Evolutionary conservation across 2,888 invertebrate genomes (phyloP).

Genomic region (Caradrina kadenii): DNA sequence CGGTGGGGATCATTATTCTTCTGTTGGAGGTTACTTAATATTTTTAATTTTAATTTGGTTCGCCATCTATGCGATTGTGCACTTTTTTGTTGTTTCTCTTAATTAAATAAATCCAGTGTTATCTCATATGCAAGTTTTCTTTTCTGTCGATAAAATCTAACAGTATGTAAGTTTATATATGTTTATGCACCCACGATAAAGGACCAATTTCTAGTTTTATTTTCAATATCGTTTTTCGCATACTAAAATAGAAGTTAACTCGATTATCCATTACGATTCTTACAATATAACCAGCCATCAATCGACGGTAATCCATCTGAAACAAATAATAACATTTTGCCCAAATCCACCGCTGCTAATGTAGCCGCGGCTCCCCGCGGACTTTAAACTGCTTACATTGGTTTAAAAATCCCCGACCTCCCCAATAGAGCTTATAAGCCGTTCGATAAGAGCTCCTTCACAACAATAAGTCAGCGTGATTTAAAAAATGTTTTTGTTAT

Average conservation of each 20-base stretch:
- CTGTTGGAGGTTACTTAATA: too few species aligned
- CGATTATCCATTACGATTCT: background rate
- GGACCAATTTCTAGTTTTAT: too few species aligned
- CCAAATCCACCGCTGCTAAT: conserved; percentile 80
- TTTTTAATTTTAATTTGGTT: too few species aligned
- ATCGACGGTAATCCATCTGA: conserved; percentile 63
- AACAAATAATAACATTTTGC: conserved; percentile 85
- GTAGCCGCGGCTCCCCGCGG: conserved; percentile 76
- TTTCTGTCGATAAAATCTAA: too few species aligned
- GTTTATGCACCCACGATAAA: too few species aligned
- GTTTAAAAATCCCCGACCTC: conserved; percentile 80
- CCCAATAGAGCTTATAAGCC: conserved; percentile 70
- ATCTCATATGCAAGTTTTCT: too few species aligned
- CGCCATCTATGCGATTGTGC: too few species aligned
- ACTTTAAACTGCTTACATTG: conserved; percentile 84
- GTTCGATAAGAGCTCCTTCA: conserved; percentile 67
- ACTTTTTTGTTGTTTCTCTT: too few species aligned
- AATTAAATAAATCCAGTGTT: too few species aligned
- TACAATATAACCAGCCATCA: conserved; percentile 40
- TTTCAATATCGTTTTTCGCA: background rate
- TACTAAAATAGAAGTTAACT: background rate
- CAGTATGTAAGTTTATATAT: too few species aligned
- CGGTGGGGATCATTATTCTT: too few species aligned
- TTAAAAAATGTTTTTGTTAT: conserved; percentile 32
- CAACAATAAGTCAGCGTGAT: conserved; percentile 57